A percentile compares a stretch with the other conserved stretches of the same genome.
These are phyloP conservation scores for Thryonomys swinderianus DNA, from an alignment of 2,113 vertebrate species.

Conservation along the genomic window DNA sequence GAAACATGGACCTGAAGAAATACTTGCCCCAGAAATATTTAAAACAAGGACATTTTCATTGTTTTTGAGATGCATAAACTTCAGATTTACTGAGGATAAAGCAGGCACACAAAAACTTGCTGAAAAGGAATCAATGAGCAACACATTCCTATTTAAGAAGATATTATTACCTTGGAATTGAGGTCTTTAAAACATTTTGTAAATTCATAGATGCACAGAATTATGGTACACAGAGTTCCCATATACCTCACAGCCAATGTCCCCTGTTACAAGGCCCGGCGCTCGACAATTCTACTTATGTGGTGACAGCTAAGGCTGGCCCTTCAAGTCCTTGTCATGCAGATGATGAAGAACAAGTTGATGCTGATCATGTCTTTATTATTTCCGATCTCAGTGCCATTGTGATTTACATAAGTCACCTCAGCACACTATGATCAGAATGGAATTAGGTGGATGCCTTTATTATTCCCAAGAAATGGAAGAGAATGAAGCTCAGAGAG, in stretches of 20 bases:
- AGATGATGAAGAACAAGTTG: not conserved
- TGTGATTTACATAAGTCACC: not conserved
- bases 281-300: not conserved
- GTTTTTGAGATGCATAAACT: not conserved
- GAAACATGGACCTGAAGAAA: constrained; percentile 8
- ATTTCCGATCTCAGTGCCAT: not conserved
- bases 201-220: constrained; percentile 3
- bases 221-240: not conserved
- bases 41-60: constrained; percentile 25
- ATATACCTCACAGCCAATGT: not conserved
- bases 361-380: not conserved
- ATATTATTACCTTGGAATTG: not conserved
- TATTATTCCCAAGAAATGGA: not conserved
- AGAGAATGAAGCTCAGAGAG: constrained; percentile 5
- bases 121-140: constrained; percentile 35
- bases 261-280: not conserved
- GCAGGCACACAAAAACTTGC: not conserved
- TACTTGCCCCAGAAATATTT: not conserved
- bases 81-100: constrained; percentile 29
- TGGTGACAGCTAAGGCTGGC: not conserved
- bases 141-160: not conserved
- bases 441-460: not conserved
- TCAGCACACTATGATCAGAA: not conserved
- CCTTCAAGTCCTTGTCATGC: not conserved
- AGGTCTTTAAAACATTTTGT: not conserved